Base-by-base conservation (phyloP, 2,797 vertebrate genomes). In the Pachyuromys duprasi region DNA sequence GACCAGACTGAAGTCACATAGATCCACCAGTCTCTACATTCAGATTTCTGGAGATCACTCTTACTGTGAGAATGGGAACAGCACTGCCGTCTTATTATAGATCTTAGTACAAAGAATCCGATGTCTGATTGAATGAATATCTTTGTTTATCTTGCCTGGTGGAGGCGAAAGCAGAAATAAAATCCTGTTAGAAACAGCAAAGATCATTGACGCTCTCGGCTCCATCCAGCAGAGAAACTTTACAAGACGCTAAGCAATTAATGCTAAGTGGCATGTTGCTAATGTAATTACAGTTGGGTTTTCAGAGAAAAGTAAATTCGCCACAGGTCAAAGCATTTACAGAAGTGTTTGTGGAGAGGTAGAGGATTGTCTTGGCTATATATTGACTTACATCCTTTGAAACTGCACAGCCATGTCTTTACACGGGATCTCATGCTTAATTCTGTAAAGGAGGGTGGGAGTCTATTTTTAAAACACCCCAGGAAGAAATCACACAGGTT, bases 271-370 rank as follows among this genome's bases (percentile, higher is more conserved):
- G 13, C 15, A 26, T 82, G 9, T 65, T 94, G 63, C 80, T 94
- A 83, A 92, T 42, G 33, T 94, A 49, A 89, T 89, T 84, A 75
- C 15, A 86, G 1, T 26, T 92, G 93, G 90, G 31, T 28, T 87
- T 93, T 89, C 42, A 26, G 89, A 94, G 89, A 63, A 96, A 78
- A 91, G 70, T 86, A 60, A 65, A 75, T 86, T 96, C 22, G 67
- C 24, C n/a, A 12, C 12, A 86, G 69, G 28, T 92, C 84, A 90
- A 63, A 95, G 18, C 42, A 13, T 80, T 82, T 80, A 53, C 79
- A 95, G 91, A 88, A 72, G 33, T 93, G 53, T 90, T 88, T 83
- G 18, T 86, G 20, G 20, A 83, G 70, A 70, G 84, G 12, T 14
- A 2, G 60, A 8, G 65, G 49, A 15, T 53, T 53, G 42, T 86